Conservation (phyloP, 2,113 vertebrate species). For the Eubucco bourcierii region DNA sequence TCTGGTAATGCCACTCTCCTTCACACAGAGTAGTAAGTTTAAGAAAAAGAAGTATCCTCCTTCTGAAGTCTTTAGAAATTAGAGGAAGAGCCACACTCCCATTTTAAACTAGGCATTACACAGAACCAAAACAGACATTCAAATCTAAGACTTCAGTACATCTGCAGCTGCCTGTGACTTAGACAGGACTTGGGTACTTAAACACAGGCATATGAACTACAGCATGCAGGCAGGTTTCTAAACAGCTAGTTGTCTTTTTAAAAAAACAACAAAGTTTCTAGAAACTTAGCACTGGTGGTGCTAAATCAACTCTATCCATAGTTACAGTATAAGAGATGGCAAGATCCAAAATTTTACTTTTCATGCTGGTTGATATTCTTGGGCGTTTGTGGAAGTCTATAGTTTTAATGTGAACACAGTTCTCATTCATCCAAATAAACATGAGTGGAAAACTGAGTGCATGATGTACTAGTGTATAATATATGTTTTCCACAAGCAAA, state of each 20-base stretch:
- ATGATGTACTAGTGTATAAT: not conserved
- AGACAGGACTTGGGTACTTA: not conserved
- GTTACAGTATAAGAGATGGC: not conserved
- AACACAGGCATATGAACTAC: not conserved
- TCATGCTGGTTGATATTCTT: not conserved
- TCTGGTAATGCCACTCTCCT: not conserved
- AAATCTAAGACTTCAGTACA: not conserved
- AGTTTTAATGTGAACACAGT: not conserved
- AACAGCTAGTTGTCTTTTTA: not conserved
- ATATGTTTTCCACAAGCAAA: constrained; percentile 1
- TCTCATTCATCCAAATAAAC: not conserved
- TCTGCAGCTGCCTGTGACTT: not conserved
- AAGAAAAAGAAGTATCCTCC: not conserved
- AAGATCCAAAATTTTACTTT: not conserved
- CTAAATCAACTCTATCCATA: not conserved
- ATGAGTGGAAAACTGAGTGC: not conserved
- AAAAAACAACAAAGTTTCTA: not conserved
- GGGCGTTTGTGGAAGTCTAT: not conserved
- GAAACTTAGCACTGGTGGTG: not conserved
- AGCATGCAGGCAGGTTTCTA: not conserved
- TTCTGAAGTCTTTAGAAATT: not conserved
- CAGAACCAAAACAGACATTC: not conserved
- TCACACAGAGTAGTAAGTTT: not conserved
- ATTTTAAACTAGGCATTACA: not conserved
- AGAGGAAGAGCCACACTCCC: not conserved